These are phyloP conservation scores for Perccottus glenii DNA, from an alignment of 2,113 vertebrate species.

Conservation along the genomic window DNA sequence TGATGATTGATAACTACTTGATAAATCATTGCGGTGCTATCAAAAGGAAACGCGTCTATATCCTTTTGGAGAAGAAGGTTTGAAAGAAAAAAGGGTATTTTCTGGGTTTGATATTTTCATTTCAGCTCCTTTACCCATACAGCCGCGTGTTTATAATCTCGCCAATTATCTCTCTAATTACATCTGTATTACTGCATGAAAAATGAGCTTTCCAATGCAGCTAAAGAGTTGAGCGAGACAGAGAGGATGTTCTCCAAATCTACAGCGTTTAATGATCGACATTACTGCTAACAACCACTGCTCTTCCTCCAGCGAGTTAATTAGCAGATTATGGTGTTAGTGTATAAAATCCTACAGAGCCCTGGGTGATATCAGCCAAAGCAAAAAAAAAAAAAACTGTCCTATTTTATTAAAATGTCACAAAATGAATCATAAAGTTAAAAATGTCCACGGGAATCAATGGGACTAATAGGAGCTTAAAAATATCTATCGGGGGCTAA, in stretches of 20 bases:
- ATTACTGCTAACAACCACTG: constrained; percentile 56
- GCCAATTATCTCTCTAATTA: constrained; percentile 72
- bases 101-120: constrained; percentile 36
- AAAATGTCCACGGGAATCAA: constrained; percentile 51
- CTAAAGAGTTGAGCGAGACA: constrained; percentile 40
- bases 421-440: constrained; percentile 41
- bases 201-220: constrained; percentile 62
- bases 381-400: constrained; percentile 21
- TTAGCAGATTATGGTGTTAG: constrained; percentile 61
- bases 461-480: constrained; percentile 43
- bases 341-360: constrained; percentile 48
- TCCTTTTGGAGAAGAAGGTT: constrained; percentile 16
- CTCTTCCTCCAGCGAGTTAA: constrained; percentile 61
- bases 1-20: constrained; percentile 3
- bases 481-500: constrained; percentile 32
- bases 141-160: constrained; percentile 55
- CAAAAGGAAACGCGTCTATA: constrained; percentile 13
- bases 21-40: constrained; percentile 1
- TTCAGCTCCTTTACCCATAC: constrained; percentile 18
- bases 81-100: constrained; percentile 25
- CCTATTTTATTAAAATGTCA: constrained; percentile 25
- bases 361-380: constrained; percentile 20
- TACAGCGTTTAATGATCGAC: constrained; percentile 56
- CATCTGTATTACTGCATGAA: constrained; percentile 67
- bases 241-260: constrained; percentile 19